A percentile compares a stretch with the other conserved stretches of the same genome.
These are phyloP conservation scores for Salmo trutta DNA, from an alignment of 2,797 vertebrate genomes.

Conservation along the genomic window DNA sequence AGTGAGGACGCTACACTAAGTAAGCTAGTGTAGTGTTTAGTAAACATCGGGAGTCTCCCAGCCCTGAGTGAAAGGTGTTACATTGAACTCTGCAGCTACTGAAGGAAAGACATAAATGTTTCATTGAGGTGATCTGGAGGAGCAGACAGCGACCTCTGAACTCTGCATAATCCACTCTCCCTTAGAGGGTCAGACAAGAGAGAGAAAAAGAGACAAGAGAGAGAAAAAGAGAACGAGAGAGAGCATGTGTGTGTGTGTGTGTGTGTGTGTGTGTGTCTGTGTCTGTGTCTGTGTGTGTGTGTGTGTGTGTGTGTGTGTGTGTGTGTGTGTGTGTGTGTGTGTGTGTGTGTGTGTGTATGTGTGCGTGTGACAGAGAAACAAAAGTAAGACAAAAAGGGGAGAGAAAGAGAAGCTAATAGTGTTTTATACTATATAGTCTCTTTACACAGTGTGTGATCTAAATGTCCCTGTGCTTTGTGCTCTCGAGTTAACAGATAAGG, in stretches of 20 bases:
- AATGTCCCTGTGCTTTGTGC: neutral
- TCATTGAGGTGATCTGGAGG: conserved; percentile 16
- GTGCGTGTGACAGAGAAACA: neutral
- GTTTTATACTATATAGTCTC: neutral
- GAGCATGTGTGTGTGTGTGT: neutral
- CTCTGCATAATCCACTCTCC: conserved; percentile 35
- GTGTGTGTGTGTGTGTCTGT: neutral
- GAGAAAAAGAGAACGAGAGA: neutral
- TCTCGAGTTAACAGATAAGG: neutral
- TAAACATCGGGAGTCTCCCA: neutral
- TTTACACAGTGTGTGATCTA: neutral
- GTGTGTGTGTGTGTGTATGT: too few relatives aligned
- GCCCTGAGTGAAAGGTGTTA: conserved; percentile 8
- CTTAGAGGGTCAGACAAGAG: neutral
- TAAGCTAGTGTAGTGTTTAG: too few relatives aligned
- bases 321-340: neutral
- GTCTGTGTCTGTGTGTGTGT: neutral
- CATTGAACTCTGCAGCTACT: neutral
- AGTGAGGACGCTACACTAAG: too few relatives aligned
- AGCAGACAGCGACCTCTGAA: conserved; percentile 26
- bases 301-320: neutral
- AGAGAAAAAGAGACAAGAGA: neutral
- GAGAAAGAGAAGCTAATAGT: neutral
- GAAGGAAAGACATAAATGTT: conserved; percentile 3
- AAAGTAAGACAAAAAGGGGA: neutral